phyloP scores from a whole-genome alignment of 2,113 vertebrate genomes.

The Numida meleagris region DNA sequence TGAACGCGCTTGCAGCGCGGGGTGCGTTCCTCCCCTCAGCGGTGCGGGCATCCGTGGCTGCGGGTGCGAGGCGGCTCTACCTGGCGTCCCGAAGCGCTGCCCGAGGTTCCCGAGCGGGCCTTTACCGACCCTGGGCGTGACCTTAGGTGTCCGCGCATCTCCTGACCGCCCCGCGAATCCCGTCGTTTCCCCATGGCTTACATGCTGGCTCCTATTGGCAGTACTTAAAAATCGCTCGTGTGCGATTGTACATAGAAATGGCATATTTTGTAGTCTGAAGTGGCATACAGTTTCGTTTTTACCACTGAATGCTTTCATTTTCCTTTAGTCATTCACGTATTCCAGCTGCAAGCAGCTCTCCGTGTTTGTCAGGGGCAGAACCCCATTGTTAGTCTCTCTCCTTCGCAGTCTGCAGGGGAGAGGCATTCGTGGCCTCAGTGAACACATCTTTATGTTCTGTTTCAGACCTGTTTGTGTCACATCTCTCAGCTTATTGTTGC shows the following conservation, averaged over 20 bases:
- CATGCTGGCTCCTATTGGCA: not conserved
- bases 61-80: not conserved
- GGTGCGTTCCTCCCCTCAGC: not conserved
- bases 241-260: not conserved
- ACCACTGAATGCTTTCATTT: not conserved
- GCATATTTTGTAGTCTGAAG: not conserved
- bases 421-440: not conserved
- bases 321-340: not conserved
- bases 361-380: not conserved
- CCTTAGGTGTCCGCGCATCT: not conserved
- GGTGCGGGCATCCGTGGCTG: not conserved
- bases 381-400: not conserved
- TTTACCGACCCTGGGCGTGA: rapidly evolving
- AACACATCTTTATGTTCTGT: not conserved
- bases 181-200: rapidly evolving
- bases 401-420: not conserved
- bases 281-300: not conserved
- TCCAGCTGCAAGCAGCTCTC: not conserved
- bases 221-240: not conserved
- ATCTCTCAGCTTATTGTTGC: not conserved
- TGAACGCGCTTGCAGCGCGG: no score
- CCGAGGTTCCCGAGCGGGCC: not conserved
- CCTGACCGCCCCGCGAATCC: not conserved
- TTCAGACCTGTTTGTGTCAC: not conserved
- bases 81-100: not conserved